Base-by-base conservation (phyloP, 2,797 vertebrate species). In the Enteromius anoplus region DNA sequence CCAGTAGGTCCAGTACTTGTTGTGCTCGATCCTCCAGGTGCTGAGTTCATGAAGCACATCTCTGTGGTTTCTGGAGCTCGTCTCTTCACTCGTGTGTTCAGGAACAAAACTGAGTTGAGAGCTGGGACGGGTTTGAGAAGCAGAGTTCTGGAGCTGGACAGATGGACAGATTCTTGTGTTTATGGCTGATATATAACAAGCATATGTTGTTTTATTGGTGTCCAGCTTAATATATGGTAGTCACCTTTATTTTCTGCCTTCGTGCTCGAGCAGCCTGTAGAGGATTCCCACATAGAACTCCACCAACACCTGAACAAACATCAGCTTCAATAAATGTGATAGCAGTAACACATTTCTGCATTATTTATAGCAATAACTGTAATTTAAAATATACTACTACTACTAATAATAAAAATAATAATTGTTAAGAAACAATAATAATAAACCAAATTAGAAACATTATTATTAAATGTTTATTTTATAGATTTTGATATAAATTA, bases 241-340 rank as follows among this genome's bases (percentile, higher is more conserved):
- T 42, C 93, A 97, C 96, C 90, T 85, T 93, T 72, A 96, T 83
- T 86, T 95, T 96, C 85, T 96, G 93, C 76, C 94, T 94, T 47
- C 93, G 93, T 11, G 93, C 95, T 71, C 90, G 89, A 58, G 98
- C 93, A 65, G 95, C 97, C 90, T 95, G 95, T 75, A 95, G 92
- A 2, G 97, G 97, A 89, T 98, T 99, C 78, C 98, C 98, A 90
- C 97, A 98, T 78, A 93, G 55, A 75, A 97, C 93, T 32, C 90
- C 94, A 51, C 95, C 80, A 3, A 95, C 89, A 78, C 97, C 97
- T 99, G 89, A n/a, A 23, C 1, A 80, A 55, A 85, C 4, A 77
- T 17, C 62, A 49, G 11, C 4, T 49, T 77, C n/a, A 55, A n/a
- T 0, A 7, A 2, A 51, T 6, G 17, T 51, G 49, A 17, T 1